Evolutionary conservation across 2,888 invertebrate species (phyloP).

Genomic region (Pantelozetes paolii): DNA sequence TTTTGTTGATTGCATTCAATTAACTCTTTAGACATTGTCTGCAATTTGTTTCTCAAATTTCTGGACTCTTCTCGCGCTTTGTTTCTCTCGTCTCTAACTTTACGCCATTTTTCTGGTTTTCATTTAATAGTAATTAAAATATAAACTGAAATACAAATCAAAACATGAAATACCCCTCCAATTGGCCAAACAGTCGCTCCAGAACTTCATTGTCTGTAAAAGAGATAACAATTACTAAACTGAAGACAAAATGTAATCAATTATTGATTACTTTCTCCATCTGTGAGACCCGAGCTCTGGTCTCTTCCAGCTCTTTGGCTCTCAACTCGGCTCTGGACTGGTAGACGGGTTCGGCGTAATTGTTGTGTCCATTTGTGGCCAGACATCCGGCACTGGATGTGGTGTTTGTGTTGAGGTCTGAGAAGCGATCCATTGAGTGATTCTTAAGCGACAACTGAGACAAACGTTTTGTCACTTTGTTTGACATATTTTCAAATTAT

Average conservation of each 20-base stretch:
- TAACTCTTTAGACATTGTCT: conserved; percentile 67
- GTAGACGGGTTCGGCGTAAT: conserved; percentile 45
- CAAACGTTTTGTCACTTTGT: conserved; percentile 14
- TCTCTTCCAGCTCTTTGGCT: conserved; percentile 76
- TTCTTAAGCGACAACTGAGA: conserved; percentile 1
- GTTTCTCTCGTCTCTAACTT: conserved; percentile 87
- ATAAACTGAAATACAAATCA: neutral
- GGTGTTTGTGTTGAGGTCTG: conserved; percentile 8
- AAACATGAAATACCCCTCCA: conserved; percentile 60
- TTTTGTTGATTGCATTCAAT: conserved; percentile 45
- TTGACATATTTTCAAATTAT: conserved; percentile 1
- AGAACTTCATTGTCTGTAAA: conserved; percentile 87
- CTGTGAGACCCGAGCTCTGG: conserved; percentile 85
- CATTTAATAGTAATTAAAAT: neutral
- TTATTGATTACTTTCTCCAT: conserved; percentile 74
- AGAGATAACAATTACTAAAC: neutral
- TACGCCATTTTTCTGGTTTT: conserved; percentile 77
- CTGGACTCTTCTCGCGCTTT: conserved; percentile 85
- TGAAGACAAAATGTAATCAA: neutral
- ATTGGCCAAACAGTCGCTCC: conserved; percentile 95
- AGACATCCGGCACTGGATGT: neutral
- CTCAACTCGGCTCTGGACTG: conserved; percentile 44
- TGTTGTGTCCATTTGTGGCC: conserved; percentile 40
- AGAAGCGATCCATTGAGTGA: neutral
- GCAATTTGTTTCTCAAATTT: conserved; percentile 72